A percentile compares a stretch with the other conserved stretches of the same genome.
Evolutionary conservation across 2,797 vertebrate genomes (phyloP).

Genomic region (Urophycis tenuis): DNA sequence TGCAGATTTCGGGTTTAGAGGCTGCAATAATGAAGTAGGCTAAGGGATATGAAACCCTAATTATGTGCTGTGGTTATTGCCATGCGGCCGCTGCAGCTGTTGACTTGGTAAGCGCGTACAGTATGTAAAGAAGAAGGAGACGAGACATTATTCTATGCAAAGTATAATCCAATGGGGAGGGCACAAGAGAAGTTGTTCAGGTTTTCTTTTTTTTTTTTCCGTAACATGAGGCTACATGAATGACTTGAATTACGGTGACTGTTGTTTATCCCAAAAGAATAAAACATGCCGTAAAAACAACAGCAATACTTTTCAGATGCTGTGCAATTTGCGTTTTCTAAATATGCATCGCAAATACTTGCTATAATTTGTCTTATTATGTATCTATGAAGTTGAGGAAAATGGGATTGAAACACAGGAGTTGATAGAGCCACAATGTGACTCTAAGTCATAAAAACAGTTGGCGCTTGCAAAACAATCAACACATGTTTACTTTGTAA

Average conservation of each 20-base stretch:
- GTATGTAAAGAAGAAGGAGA: not conserved
- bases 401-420: not conserved
- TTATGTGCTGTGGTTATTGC: constrained; percentile 67
- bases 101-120: constrained; percentile 48
- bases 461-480: not conserved
- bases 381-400: not conserved
- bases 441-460: not conserved
- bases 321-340: not conserved
- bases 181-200: not conserved
- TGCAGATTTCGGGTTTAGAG: constrained; percentile 65
- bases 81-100: constrained; percentile 57
- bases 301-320: constrained; percentile 32
- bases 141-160: not conserved
- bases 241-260: constrained; percentile 15
- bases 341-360: not conserved
- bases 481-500: not conserved
- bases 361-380: not conserved
- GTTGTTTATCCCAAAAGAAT: constrained; percentile 54
- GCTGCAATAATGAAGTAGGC: constrained; percentile 63
- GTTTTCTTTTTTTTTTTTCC: not conserved
- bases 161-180: not conserved
- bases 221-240: not conserved
- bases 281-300: constrained; percentile 24
- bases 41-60: constrained; percentile 65
- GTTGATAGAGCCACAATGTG: not conserved